A percentile compares a stretch with the other conserved stretches of the same genome.
Evolutionary conservation across 2,113 vertebrate species (phyloP).

Genomic region (Bujurquina vittata): DNA sequence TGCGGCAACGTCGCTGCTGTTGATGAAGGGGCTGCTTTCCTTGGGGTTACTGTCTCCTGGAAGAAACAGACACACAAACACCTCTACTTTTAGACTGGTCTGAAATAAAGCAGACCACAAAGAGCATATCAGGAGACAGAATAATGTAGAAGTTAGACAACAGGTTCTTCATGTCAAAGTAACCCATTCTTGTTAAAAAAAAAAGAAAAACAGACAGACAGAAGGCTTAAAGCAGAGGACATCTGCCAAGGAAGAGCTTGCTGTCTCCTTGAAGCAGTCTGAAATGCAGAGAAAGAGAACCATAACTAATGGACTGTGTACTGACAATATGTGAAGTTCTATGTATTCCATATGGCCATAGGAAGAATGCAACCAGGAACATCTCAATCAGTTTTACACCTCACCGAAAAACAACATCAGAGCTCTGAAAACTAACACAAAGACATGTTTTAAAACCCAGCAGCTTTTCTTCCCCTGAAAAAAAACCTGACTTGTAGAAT

Average conservation of each 20-base stretch:
- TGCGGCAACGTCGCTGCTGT: constrained; percentile 89
- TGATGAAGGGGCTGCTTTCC: constrained; percentile 98
- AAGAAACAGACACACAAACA: constrained; percentile 37
- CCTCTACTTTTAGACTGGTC: constrained; percentile 19
- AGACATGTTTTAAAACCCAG: not conserved
- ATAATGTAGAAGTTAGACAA: not conserved
- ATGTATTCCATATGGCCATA: constrained; percentile 46
- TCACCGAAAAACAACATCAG: constrained; percentile 18
- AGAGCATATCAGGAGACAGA: not conserved
- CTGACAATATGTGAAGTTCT: constrained; percentile 49
- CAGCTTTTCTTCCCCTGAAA: constrained; percentile 11
- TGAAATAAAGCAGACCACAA: constrained; percentile 3
- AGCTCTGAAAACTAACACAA: not conserved
- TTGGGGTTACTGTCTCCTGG: constrained; percentile 96
- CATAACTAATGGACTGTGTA: constrained; percentile 45
- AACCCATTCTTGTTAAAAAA: not conserved
- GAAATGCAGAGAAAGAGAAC: constrained; percentile 30
- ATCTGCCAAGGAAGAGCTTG: constrained; percentile 5
- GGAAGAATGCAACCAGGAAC: constrained; percentile 22
- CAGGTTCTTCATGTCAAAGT: not conserved
- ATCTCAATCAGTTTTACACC: constrained; percentile 24
- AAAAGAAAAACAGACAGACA: constrained; percentile 2
- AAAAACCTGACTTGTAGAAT: not conserved
- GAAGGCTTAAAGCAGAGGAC: not conserved
- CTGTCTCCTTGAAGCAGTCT: constrained; percentile 29